Base-by-base conservation (phyloP, 92 coral and sea anemone species). In the Micromussa lordhowensis region DNA sequence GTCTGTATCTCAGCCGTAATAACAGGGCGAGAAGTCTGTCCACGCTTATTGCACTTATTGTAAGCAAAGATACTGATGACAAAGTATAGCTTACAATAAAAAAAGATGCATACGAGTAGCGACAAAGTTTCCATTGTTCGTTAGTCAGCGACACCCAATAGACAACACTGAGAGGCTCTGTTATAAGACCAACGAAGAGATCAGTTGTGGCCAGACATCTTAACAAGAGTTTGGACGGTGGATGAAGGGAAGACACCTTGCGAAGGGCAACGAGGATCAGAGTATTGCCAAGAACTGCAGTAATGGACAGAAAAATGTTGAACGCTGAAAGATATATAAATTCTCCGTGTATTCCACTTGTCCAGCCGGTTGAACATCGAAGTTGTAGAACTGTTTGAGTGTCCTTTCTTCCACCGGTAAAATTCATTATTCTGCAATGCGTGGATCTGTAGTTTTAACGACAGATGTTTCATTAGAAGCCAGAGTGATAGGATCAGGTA, bases 21-120 rank as follows among this genome's bases (percentile, higher is more conserved):
- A 77, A 26, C 9, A 77, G 64, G 81, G 84, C 84, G 51, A 80
- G 69, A 12, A 58, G 69, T 32, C 84, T 57, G 84, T 44, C 51
- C 51, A 44, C 51, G 1, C 51, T 8, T 6, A 44, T 8, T 44
- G 51, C 51, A 44, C 51, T 44, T 8, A 44, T 3, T 29, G 81
- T 53, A 18, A 53, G 8, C 35, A 77, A 49, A 49, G 81, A 77
- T 10, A 77, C 63, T 77, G 78, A 36, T 35, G 10, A 34, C 51
- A 73, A 73, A 78, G 48, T 44, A 44, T 44, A 44, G 51, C 51
- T 44, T 6, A 44, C 11, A 44, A 44, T 44, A 44, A 44, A 44
- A 18, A 17, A 58, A 19, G 64, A 58, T 0, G n/a, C n/a, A 55
- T 15, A 55, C 15, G 61, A 0, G 22, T 55, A 55, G 18, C 3